Evolutionary conservation across 1,140 invertebrate species (phyloP).

Genomic region (Diploscapter pachys): DNA sequence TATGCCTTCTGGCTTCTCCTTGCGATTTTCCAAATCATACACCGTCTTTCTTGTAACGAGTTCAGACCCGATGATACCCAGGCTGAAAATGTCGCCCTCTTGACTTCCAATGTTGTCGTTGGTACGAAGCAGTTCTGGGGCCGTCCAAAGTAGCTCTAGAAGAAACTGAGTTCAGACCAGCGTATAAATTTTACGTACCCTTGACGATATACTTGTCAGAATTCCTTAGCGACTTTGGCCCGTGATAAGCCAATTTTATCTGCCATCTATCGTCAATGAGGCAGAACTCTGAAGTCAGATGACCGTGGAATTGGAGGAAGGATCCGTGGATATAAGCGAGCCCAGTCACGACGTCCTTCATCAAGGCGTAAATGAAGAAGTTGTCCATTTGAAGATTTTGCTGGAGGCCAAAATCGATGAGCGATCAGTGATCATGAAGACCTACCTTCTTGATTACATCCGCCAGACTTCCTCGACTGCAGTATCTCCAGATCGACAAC

Average conservation of each 20-base stretch:
- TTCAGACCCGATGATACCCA: conserved; percentile 56
- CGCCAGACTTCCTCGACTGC: conserved; percentile 24
- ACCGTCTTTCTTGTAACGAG: conserved; percentile 61
- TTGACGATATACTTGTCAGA: conserved; percentile 18
- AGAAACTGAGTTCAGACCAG: not conserved
- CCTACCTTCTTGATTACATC: conserved; percentile 15
- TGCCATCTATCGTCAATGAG: conserved; percentile 37
- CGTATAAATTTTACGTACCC: conserved; percentile 16
- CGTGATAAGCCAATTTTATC: conserved; percentile 33
- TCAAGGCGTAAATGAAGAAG: conserved; percentile 5
- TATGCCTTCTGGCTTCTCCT: conserved; percentile 23
- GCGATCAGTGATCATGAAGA: too few relatives aligned
- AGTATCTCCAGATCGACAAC: conserved; percentile 30
- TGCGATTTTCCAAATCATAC: conserved; percentile 40
- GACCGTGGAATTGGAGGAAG: conserved; percentile 26
- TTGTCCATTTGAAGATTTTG: conserved; percentile 12
- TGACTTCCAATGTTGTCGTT: conserved; percentile 30
- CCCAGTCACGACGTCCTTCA: conserved; percentile 5
- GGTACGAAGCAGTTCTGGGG: conserved; percentile 82
- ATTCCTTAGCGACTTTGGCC: conserved; percentile 1
- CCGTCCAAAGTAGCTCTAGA: conserved; percentile 74
- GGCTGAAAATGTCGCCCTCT: conserved; percentile 52
- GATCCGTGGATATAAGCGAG: conserved; percentile 28
- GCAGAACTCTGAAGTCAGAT: conserved; percentile 30
- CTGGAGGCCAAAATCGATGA: too few relatives aligned